These are phyloP conservation scores for Caenorhabditis inopinata DNA, from an alignment of 1,140 invertebrate genomes.

Conservation along the genomic window DNA sequence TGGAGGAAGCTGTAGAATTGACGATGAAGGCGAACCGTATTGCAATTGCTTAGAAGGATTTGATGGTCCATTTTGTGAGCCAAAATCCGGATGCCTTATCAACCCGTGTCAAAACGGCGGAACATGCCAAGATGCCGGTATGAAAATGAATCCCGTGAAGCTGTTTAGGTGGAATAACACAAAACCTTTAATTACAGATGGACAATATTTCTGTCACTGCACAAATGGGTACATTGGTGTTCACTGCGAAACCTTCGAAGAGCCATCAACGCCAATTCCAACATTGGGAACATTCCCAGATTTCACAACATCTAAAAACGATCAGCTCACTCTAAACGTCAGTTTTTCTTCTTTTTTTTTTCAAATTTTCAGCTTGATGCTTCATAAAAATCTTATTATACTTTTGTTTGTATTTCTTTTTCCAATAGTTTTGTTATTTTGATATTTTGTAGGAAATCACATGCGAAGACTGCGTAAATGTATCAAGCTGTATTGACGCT, in stretches of 20 bases:
- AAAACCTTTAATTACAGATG: constrained; percentile 30
- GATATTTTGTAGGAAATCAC: background rate
- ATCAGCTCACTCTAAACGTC: background rate
- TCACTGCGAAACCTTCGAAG: constrained; percentile 37
- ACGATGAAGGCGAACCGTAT: background rate
- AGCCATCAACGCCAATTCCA: background rate
- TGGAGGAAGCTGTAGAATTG: background rate
- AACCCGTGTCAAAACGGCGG: constrained; percentile 47
- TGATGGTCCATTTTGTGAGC: background rate
- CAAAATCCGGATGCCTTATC: constrained; percentile 26
- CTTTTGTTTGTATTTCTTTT: too few relatives aligned
- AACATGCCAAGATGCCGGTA: constrained; percentile 34
- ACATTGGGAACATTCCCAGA: background rate
- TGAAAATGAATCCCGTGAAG: background rate
- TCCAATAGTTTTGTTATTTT: background rate
- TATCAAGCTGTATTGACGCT: constrained; percentile 8
- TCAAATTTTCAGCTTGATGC: too few relatives aligned
- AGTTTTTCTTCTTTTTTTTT: background rate
- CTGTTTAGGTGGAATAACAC: too few relatives aligned
- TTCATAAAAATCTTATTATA: too few relatives aligned
- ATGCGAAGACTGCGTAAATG: constrained; percentile 38
- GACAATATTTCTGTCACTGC: constrained; percentile 40
- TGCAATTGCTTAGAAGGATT: constrained; percentile 1
- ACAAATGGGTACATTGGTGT: constrained; percentile 6
- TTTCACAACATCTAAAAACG: constrained; percentile 15